phyloP scores from a whole-genome alignment of 2,113 vertebrate genomes.

The Tylochromis polylepis region DNA sequence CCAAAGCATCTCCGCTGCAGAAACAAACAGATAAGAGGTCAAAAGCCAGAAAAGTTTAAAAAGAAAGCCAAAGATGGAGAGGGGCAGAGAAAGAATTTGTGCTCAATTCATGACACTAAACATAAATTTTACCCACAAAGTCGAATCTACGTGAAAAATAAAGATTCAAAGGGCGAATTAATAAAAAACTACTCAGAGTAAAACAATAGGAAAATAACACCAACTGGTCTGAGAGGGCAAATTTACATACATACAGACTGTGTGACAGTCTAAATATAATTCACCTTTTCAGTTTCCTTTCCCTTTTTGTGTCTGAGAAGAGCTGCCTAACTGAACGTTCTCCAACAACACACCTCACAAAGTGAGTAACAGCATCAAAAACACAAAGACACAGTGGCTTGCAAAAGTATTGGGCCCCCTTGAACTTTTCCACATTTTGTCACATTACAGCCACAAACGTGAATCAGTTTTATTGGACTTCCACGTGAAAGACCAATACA shows the following conservation, averaged over 20 bases:
- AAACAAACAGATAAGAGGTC: background rate
- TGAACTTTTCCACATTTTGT: too few relatives aligned
- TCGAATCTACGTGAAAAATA: background rate
- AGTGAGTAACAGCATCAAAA: background rate
- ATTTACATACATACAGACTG: background rate
- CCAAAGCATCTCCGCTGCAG: constrained; percentile 82
- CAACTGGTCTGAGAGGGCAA: background rate
- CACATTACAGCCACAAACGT: too few relatives aligned
- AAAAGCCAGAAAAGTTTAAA: background rate
- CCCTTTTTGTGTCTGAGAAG: background rate
- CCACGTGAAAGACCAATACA: too few relatives aligned
- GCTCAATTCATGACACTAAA: background rate
- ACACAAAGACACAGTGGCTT: too few relatives aligned
- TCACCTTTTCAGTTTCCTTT: background rate
- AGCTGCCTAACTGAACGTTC: background rate
- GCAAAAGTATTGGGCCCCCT: too few relatives aligned
- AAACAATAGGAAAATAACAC: background rate
- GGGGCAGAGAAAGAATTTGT: background rate
- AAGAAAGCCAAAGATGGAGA: background rate
- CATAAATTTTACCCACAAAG: background rate
- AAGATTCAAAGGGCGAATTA: background rate
- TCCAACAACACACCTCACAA: background rate
- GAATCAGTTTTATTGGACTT: too few relatives aligned
- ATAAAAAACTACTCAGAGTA: background rate
- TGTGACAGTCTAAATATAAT: background rate